phyloP scores from a whole-genome alignment of 2,113 vertebrate species.

The Equus przewalskii region DNA sequence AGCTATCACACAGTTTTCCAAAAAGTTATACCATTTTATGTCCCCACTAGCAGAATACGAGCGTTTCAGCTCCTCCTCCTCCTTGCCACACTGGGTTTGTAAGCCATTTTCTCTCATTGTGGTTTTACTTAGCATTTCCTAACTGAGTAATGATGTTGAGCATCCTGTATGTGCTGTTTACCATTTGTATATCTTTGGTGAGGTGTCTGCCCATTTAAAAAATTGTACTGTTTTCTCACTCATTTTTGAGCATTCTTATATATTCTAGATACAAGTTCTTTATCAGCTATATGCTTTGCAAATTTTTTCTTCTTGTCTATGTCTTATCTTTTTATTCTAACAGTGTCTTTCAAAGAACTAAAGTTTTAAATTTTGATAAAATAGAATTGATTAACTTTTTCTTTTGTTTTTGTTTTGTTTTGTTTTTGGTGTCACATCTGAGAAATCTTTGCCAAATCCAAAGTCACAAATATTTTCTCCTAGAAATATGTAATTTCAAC shows the following conservation, averaged over 20 bases:
- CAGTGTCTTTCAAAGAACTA: slow-evolving; percentile 14
- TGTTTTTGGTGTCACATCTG: neutral
- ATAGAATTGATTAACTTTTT: neutral
- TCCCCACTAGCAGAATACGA: neutral
- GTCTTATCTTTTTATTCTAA: slow-evolving; percentile 27
- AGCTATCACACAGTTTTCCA: neutral
- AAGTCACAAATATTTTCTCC: slow-evolving; percentile 4
- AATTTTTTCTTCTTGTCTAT: neutral
- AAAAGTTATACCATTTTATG: neutral
- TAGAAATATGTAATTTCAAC: neutral
- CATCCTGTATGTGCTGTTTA: neutral
- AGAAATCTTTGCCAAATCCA: neutral
- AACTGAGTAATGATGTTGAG: neutral
- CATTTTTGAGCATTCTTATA: neutral
- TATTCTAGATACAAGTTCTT: neutral
- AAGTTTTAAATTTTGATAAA: slow-evolving; percentile 31
- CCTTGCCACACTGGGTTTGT: neutral
- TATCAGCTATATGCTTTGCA: neutral
- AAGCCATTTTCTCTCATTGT: neutral
- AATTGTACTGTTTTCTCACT: neutral
- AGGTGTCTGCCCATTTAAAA: neutral
- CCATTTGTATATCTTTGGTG: neutral
- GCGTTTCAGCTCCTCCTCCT: neutral
- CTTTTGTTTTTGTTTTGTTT: neutral
- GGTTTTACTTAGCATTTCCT: neutral